phyloP scores from a whole-genome alignment of 2,113 vertebrate species.

The Neolamprologus devosi region DNA sequence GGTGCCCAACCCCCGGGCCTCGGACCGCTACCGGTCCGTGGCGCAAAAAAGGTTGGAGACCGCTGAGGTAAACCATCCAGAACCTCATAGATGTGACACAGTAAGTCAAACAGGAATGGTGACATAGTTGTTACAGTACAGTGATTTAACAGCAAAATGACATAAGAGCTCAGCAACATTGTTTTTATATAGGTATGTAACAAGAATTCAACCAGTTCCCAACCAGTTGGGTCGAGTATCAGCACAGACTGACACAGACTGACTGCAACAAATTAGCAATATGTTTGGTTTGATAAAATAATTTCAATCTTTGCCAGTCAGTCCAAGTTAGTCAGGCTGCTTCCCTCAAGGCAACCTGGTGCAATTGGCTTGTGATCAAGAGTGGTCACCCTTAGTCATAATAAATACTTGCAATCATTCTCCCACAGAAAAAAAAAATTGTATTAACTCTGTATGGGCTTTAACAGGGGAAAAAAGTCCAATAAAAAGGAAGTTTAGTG shows the following conservation, averaged over 20 bases:
- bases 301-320: background rate
- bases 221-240: background rate
- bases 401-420: background rate
- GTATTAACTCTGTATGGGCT: background rate
- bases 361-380: background rate
- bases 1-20: background rate
- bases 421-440: background rate
- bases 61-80: background rate
- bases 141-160: background rate
- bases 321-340: background rate
- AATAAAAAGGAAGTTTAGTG: background rate
- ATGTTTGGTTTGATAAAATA: background rate
- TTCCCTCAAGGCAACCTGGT: background rate
- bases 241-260: background rate
- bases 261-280: background rate
- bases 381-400: background rate
- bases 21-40: fast-evolving
- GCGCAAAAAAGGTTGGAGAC: background rate
- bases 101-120: background rate
- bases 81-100: background rate
- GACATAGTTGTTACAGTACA: background rate
- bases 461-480: background rate
- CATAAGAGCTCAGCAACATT: background rate
- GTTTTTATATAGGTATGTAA: background rate
- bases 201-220: background rate